A percentile compares a stretch with the other conserved stretches of the same genome.
Conservation (phyloP, 2,888 invertebrate genomes). For the Drosophila heteroneura region DNA sequence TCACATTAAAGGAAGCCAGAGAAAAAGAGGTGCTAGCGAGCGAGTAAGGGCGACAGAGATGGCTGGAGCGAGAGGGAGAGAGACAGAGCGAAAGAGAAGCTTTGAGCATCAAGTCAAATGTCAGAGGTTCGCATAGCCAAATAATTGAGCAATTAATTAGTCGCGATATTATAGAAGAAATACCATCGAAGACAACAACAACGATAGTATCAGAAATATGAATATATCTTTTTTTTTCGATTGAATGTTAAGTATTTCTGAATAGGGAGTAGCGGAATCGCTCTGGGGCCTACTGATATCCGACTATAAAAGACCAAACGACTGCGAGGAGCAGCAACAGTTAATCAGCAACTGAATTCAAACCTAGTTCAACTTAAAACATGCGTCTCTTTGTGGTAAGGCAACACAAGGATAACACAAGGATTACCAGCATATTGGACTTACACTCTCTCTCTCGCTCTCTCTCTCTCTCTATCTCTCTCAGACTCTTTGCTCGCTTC, state of each 20-base stretch:
- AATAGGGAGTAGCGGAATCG: slow-evolving; percentile 43
- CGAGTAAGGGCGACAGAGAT: slow-evolving; percentile 10
- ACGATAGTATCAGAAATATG: slow-evolving; percentile 29
- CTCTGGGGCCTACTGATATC: slow-evolving; percentile 41
- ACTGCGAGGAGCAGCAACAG: slow-evolving; percentile 70
- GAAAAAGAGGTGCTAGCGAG: slow-evolving; percentile 7
- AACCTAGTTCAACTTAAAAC: slow-evolving; percentile 47
- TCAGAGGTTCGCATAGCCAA: slow-evolving; percentile 73
- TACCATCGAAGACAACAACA: slow-evolving; percentile 28
- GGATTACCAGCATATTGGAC: slow-evolving; percentile 33
- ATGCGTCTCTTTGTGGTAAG: slow-evolving; percentile 82
- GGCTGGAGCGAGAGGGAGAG: slow-evolving; percentile 7
- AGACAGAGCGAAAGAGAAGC: slow-evolving; percentile 5
- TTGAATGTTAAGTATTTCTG: slow-evolving; percentile 38
- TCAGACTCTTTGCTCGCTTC: slow-evolving; percentile 71
- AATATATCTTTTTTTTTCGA: slow-evolving; percentile 15
- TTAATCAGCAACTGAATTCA: slow-evolving; percentile 63
- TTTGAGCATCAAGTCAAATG: slow-evolving; percentile 65
- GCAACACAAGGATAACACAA: slow-evolving; percentile 14
- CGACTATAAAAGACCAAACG: slow-evolving; percentile 74
- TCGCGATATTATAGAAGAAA: slow-evolving; percentile 56
- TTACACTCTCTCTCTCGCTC: background rate
- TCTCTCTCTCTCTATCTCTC: slow-evolving; percentile 3
- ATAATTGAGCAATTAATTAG: slow-evolving; percentile 82
- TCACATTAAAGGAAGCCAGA: slow-evolving; percentile 71